phyloP scores from a whole-genome alignment of 2,888 invertebrate genomes.

The Onthophagus sagittarius region DNA sequence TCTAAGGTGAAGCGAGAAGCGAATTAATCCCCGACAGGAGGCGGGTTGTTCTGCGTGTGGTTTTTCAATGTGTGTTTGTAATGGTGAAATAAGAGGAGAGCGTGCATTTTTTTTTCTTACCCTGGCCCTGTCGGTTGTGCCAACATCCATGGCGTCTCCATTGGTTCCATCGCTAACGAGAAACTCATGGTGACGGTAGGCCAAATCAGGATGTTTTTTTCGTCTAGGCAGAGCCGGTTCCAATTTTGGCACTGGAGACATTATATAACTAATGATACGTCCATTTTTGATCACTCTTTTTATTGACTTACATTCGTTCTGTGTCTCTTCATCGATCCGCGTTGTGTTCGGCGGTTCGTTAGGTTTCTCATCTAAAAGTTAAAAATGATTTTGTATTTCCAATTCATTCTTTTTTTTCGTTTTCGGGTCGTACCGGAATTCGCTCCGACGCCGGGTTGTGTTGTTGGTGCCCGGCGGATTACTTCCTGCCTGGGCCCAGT shows the following conservation, averaged over 20 bases:
- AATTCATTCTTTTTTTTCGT: neutral
- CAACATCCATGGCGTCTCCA: conserved; percentile 55
- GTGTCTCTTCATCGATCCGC: conserved; percentile 43
- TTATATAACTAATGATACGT: conserved; percentile 36
- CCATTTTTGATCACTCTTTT: conserved; percentile 33
- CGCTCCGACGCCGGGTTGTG: conserved; percentile 49
- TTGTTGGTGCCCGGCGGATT: conserved; percentile 60
- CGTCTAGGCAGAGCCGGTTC: conserved; percentile 83
- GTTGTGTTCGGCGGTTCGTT: conserved; percentile 38
- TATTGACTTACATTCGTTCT: conserved; percentile 41
- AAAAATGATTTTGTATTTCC: neutral
- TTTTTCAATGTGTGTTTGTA: conserved; percentile 4
- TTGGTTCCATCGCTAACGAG: conserved; percentile 62
- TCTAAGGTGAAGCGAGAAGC: neutral
- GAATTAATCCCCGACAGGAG: neutral
- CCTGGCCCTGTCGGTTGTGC: conserved; percentile 62
- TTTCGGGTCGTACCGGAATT: conserved; percentile 34
- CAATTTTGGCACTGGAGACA: conserved; percentile 53
- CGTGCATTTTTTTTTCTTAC: conserved; percentile 46
- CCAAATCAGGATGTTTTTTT: conserved; percentile 85
- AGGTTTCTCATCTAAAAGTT: conserved; percentile 37
- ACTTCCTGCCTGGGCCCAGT: conserved; percentile 72
- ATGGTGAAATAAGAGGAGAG: neutral
- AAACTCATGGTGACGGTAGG: conserved; percentile 82
- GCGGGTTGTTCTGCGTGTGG: neutral